Percentiles rank a stretch among this genome's conserved stretches.
Evolutionary conservation across 2,888 invertebrate genomes (phyloP).

Genomic region (Dynastes tityus): DNA sequence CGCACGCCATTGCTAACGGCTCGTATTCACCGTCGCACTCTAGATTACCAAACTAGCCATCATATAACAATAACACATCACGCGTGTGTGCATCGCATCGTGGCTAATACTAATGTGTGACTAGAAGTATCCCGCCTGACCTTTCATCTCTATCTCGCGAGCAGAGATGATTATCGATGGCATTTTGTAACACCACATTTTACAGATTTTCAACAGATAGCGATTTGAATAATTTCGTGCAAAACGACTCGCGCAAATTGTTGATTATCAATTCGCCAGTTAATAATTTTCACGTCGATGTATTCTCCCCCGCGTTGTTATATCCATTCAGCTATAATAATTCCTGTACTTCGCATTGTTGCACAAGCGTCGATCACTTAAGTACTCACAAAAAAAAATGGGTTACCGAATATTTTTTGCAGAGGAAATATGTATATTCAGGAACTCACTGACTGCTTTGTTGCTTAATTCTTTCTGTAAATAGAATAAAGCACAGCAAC

Average conservation of each 20-base stretch:
- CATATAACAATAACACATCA: constrained; percentile 41
- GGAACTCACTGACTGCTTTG: no score
- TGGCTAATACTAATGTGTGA: constrained; percentile 27
- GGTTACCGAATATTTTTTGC: background rate
- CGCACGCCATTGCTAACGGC: constrained; percentile 33
- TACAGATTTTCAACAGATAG: constrained; percentile 51
- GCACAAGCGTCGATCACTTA: background rate
- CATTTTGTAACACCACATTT: constrained; percentile 50
- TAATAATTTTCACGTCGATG: constrained; percentile 28
- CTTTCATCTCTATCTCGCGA: constrained; percentile 47
- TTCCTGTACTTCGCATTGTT: background rate
- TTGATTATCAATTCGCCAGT: constrained; percentile 47
- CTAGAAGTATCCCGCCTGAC: constrained; percentile 35
- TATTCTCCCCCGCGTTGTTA: constrained; percentile 13
- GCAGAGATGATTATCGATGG: constrained; percentile 50
- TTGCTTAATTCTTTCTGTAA: no score
- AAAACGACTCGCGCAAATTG: constrained; percentile 46
- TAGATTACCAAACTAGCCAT: constrained; percentile 32
- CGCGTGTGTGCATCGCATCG: constrained; percentile 4
- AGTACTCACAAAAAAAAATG: no score
- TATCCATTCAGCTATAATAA: background rate
- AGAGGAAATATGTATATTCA: no score
- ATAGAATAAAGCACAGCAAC: no score
- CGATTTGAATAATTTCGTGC: constrained; percentile 52
- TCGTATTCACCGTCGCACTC: constrained; percentile 17